Percentiles rank a stretch among this genome's conserved stretches.
phyloP scores from a whole-genome alignment of 2,113 vertebrate genomes.

The Tauraco erythrolophus region DNA sequence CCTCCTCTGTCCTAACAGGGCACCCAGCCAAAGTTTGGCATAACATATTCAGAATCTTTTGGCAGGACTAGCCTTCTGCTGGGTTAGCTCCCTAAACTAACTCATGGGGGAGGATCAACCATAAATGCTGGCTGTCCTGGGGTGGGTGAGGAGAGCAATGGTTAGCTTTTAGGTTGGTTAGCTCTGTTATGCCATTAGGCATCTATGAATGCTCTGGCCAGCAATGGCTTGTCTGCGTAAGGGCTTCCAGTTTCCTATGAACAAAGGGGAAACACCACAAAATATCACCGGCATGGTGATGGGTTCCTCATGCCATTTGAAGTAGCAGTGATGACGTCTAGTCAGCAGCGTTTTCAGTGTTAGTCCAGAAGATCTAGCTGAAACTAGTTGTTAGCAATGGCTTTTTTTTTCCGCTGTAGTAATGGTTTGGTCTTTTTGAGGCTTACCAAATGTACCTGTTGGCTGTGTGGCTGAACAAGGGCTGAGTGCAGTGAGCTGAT shows the following conservation, averaged over 20 bases:
- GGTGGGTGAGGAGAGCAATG: neutral
- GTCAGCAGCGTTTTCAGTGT: neutral
- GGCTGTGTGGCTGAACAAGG: neutral
- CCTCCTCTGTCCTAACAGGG: neutral
- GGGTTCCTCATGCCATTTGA: neutral
- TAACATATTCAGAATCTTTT: neutral
- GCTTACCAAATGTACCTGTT: neutral
- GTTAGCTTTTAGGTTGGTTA: neutral
- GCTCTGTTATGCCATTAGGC: neutral
- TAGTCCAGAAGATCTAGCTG: neutral
- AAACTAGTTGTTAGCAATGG: neutral
- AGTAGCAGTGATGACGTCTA: neutral
- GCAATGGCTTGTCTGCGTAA: neutral
- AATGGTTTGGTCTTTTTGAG: neutral
- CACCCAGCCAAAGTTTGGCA: neutral
- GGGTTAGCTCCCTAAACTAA: neutral
- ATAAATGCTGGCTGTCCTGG: neutral
- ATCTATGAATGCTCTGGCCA: neutral
- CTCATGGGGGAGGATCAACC: neutral
- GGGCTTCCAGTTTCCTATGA: neutral
- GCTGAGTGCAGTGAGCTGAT: neutral
- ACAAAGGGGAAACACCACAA: neutral
- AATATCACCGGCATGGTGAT: fast-evolving
- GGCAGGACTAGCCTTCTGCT: neutral
- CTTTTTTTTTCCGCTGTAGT: neutral